These are phyloP conservation scores for Thereuonema tuberculata DNA, from an alignment of 1,140 invertebrate genomes.

Conservation along the genomic window DNA sequence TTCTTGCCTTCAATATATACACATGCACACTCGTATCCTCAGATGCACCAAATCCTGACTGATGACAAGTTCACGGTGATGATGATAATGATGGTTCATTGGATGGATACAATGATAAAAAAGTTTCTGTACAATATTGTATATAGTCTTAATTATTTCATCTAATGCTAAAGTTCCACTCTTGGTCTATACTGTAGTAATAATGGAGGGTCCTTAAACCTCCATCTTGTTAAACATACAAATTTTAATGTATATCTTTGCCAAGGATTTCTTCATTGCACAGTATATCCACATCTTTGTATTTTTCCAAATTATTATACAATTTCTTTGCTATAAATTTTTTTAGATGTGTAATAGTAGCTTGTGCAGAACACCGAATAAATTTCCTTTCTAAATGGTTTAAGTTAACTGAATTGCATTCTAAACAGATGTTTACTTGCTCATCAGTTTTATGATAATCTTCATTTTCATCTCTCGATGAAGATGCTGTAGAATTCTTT, in stretches of 20 bases:
- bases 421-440: slow-evolving; percentile 83
- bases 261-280: slow-evolving; percentile 97
- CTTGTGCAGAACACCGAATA: slow-evolving; percentile 86
- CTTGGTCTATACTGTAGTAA: slow-evolving; percentile 19
- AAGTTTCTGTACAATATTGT: no score
- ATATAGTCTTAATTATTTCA: no score
- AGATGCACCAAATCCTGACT: no score
- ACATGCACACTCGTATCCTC: no score
- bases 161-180: slow-evolving; percentile 13
- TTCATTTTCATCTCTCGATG: slow-evolving; percentile 42
- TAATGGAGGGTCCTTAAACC: slow-evolving; percentile 49
- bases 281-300: slow-evolving; percentile 95
- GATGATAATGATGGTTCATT: no score
- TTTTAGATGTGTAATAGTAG: slow-evolving; percentile 91
- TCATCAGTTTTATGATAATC: slow-evolving; percentile 91
- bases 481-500: slow-evolving; percentile 22
- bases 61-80: no score
- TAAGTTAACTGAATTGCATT: slow-evolving; percentile 68
- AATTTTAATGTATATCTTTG: slow-evolving; percentile 97
- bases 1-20: no score
- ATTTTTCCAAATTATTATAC: slow-evolving; percentile 76
- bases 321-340: slow-evolving; percentile 96
- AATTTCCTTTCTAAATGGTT: slow-evolving; percentile 74
- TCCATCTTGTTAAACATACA: slow-evolving; percentile 93
- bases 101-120: no score